Percentiles rank a stretch among this genome's conserved stretches.
Evolutionary conservation across 2,113 vertebrate genomes (phyloP).

Genomic region (Pleuronectes platessa): DNA sequence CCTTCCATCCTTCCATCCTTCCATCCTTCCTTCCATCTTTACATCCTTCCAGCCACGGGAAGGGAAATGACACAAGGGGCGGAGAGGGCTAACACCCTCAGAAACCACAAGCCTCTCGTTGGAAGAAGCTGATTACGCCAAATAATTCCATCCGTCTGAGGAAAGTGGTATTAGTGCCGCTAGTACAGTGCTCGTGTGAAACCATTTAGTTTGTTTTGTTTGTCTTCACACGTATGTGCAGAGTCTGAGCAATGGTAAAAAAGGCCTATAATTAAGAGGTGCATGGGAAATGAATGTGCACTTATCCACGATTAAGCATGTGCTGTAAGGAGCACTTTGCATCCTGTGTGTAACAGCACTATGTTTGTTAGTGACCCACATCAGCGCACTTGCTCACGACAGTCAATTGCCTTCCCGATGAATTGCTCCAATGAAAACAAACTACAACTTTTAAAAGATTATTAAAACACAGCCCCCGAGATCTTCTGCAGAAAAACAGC

Average conservation of each 20-base stretch:
- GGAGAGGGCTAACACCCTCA: conserved; percentile 43
- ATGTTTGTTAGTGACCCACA: conserved; percentile 57
- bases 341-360: conserved; percentile 44
- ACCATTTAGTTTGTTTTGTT: conserved; percentile 36
- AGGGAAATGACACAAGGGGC: conserved; percentile 62
- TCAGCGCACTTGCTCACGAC: conserved; percentile 34
- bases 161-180: neutral
- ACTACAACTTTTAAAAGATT: conserved; percentile 28
- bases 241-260: conserved; percentile 53
- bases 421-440: conserved; percentile 29
- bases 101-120: conserved; percentile 34
- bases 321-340: conserved; percentile 57
- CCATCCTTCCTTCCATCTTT: neutral
- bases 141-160: neutral
- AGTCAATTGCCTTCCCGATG: conserved; percentile 24
- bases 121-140: neutral
- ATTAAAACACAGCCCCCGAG: conserved; percentile 49
- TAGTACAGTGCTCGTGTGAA: neutral
- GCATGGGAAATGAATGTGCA: conserved; percentile 62
- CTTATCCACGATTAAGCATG: conserved; percentile 68
- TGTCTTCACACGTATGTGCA: conserved; percentile 23
- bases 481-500: conserved; percentile 23
- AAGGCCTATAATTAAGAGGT: conserved; percentile 42
- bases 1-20: too few relatives aligned
- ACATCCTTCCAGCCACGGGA: conserved; percentile 29